These are phyloP conservation scores for Drosophila cognata DNA, from an alignment of 2,888 invertebrate genomes.

Conservation along the genomic window DNA sequence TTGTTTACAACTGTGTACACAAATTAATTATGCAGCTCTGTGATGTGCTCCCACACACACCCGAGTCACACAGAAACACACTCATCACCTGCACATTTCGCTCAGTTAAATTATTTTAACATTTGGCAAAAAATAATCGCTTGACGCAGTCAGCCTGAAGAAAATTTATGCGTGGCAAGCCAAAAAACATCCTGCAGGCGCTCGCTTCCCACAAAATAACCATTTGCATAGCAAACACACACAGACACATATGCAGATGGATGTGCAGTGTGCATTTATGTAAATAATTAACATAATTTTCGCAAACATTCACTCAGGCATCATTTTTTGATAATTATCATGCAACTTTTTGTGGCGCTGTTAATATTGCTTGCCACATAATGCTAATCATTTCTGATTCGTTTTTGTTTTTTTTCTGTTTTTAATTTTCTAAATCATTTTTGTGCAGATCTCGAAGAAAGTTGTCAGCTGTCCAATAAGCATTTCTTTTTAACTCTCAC, in stretches of 20 bases:
- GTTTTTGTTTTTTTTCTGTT: not conserved
- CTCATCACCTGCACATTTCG: slow-evolving; percentile 6
- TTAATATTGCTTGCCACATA: slow-evolving; percentile 28
- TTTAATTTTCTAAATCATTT: slow-evolving; percentile 23
- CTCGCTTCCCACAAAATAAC: slow-evolving; percentile 46
- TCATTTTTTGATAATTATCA: slow-evolving; percentile 49
- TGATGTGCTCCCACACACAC: slow-evolving; percentile 11
- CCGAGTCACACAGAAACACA: not conserved
- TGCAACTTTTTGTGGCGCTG: slow-evolving; percentile 19
- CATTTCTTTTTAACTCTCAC: slow-evolving; percentile 52
- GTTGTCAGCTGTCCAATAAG: slow-evolving; percentile 52
- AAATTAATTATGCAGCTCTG: slow-evolving; percentile 76
- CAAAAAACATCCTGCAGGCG: slow-evolving; percentile 66
- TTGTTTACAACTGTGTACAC: slow-evolving; percentile 77
- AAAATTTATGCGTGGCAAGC: slow-evolving; percentile 73
- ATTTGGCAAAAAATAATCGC: slow-evolving; percentile 61
- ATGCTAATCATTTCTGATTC: slow-evolving; percentile 22
- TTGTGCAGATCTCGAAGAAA: slow-evolving; percentile 21
- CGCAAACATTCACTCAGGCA: slow-evolving; percentile 59
- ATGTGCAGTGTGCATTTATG: slow-evolving; percentile 46
- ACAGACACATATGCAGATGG: slow-evolving; percentile 26
- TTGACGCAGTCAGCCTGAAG: slow-evolving; percentile 61
- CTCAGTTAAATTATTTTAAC: slow-evolving; percentile 61
- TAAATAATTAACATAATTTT: slow-evolving; percentile 71
- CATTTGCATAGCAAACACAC: slow-evolving; percentile 59